phyloP scores from a whole-genome alignment of 2,888 invertebrate species.

The Scaptodrosophila latifasciaeformis region DNA sequence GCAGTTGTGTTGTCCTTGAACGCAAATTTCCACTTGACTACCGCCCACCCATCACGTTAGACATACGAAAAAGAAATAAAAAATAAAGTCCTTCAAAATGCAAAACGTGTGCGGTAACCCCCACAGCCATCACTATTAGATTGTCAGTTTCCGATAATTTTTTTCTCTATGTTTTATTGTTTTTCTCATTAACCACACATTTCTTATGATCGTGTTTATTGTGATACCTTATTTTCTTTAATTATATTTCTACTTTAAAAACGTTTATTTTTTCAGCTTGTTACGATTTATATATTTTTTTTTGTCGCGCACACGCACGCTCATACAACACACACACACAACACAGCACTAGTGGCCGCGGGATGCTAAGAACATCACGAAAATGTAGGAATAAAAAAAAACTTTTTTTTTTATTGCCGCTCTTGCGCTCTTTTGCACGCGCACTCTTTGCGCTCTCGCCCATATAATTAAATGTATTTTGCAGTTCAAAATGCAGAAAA shows the following conservation, averaged over 20 bases:
- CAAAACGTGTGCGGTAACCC: slow-evolving; percentile 21
- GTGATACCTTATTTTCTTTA: slow-evolving; percentile 43
- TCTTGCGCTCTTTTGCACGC: not conserved
- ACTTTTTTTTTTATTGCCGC: slow-evolving; percentile 9
- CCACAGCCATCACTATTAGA: not conserved
- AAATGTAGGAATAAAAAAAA: slow-evolving; percentile 2
- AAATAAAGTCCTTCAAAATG: slow-evolving; percentile 1
- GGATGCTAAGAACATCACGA: not conserved
- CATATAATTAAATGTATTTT: too few relatives aligned
- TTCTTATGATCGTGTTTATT: slow-evolving; percentile 24
- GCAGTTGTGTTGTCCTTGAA: slow-evolving; percentile 67
- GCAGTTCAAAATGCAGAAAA: too few relatives aligned
- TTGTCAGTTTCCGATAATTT: slow-evolving; percentile 2
- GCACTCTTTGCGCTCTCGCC: too few relatives aligned
- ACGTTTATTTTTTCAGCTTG: slow-evolving; percentile 55
- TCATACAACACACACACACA: slow-evolving; percentile 48
- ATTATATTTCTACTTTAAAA: slow-evolving; percentile 58
- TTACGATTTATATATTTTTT: slow-evolving; percentile 64
- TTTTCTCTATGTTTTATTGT: slow-evolving; percentile 1
- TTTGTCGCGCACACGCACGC: slow-evolving; percentile 54
- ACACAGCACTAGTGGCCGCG: slow-evolving; percentile 21
- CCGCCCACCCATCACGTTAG: slow-evolving; percentile 33
- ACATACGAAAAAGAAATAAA: slow-evolving; percentile 8
- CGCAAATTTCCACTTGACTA: slow-evolving; percentile 59
- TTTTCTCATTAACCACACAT: slow-evolving; percentile 24